These are phyloP conservation scores for Alectoris magna DNA, from an alignment of 2,797 vertebrate species.

Conservation along the genomic window DNA sequence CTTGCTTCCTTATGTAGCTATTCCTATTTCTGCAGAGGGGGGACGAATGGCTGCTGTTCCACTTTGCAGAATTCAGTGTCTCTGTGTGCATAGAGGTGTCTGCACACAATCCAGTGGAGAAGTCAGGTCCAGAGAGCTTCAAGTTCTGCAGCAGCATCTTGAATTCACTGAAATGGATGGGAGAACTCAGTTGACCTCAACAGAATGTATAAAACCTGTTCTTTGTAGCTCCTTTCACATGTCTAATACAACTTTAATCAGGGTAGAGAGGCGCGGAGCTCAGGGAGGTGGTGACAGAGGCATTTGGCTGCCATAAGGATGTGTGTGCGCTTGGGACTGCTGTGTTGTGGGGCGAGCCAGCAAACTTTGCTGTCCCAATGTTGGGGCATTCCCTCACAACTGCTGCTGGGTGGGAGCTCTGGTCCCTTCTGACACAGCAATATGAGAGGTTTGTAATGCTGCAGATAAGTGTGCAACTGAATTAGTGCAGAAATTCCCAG, in stretches of 20 bases:
- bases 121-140: neutral
- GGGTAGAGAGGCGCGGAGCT: neutral
- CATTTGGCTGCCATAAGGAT: rapidly evolving
- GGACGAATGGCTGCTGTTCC: neutral
- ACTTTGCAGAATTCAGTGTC: neutral
- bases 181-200: neutral
- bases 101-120: neutral
- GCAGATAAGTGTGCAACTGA: rapidly evolving
- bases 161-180: neutral
- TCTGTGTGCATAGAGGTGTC: neutral
- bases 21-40: neutral
- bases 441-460: neutral
- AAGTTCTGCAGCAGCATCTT: neutral
- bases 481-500: neutral
- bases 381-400: neutral
- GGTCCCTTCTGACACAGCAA: rapidly evolving
- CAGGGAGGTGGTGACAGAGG: neutral
- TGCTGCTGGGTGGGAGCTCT: neutral
- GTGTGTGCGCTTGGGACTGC: neutral
- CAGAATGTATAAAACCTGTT: neutral
- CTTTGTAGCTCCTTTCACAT: neutral
- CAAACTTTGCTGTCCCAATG: neutral
- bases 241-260: neutral
- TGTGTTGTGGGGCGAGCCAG: neutral
- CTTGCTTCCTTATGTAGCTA: neutral